Evolutionary conservation across 2,888 invertebrate species (phyloP), one percentile per base, ranked within the genome.

Genomic region (Nemapogon koenigi): DNA sequence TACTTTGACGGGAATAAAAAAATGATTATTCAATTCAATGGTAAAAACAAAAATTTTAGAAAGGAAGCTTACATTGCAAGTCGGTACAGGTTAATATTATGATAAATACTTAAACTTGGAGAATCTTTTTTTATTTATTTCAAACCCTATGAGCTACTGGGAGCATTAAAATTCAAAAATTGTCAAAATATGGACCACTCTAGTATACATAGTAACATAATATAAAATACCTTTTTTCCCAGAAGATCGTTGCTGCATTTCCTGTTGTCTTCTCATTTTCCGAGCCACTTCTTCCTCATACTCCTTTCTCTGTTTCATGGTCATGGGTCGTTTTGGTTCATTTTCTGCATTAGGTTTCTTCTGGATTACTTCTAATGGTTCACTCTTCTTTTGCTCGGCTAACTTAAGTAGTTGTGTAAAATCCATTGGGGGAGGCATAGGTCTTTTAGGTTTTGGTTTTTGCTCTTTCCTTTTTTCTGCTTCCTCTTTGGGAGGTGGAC

Each of bases 351-450:
- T 64, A 30, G 31, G 31, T 30, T 30, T 30, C 10, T 30, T 30
- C 4, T 13, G 36, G 64, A 56, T 43, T 72, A 67, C 52, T 17
- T 85, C 80, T 2, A 92, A 59, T 0, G 93, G 93, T 56, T 92
- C 90, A 58, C 84, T 82, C 46, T 92, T 92, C 56, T 93, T 93
- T 54, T 90, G 85, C 49, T 89, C 90, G 0, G 94, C 94, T 4
- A 94, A 68, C 64, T 91, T 90, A 2, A 95, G 61, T 15, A 95
- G 60, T 40, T 90, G 85, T 49, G 84, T 81, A 56, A 92, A 94
- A 61, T 91, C 89, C 61, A 93, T 82, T 0, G 88, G 87, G 0
- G 92, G 90, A 2, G 90, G 90, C 3, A 81, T 70, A 1, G 80
- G 79, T 45, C 78, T 84, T 3, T 83, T 83, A 14, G 71, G 59